These are phyloP conservation scores for Terebella lapidaria DNA, from an alignment of 2,888 invertebrate species.

Conservation along the genomic window DNA sequence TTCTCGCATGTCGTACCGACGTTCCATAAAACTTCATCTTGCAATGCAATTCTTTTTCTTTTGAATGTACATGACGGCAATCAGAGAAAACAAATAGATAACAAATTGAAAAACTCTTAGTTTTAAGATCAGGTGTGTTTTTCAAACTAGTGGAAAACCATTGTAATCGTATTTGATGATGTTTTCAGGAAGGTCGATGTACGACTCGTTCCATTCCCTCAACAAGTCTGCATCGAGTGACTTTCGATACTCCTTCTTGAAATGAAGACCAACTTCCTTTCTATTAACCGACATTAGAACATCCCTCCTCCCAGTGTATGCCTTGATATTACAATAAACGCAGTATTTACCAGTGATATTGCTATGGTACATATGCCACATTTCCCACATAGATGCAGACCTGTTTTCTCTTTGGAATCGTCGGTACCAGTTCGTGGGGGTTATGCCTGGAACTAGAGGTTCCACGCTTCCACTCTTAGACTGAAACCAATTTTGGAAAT, in stretches of 20 bases:
- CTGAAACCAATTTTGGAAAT: slow-evolving; percentile 23
- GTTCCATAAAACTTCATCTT: too few species aligned
- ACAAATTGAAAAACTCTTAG: too few species aligned
- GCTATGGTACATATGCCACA: slow-evolving; percentile 23
- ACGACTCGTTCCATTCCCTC: background rate
- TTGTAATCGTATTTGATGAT: background rate
- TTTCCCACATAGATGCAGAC: slow-evolving; percentile 21
- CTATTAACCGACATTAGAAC: slow-evolving; percentile 6
- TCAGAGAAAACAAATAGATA: too few species aligned
- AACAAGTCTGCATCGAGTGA: background rate
- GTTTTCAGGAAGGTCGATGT: background rate
- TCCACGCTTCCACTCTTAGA: slow-evolving; percentile 6
- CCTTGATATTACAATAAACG: slow-evolving; percentile 13
- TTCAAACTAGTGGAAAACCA: too few species aligned
- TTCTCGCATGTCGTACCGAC: too few species aligned
- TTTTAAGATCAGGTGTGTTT: too few species aligned
- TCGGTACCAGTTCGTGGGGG: slow-evolving; percentile 22
- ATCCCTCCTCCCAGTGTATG: background rate
- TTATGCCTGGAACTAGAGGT: slow-evolving; percentile 21
- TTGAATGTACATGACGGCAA: too few species aligned
- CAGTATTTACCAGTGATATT: slow-evolving; percentile 11
- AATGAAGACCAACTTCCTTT: slow-evolving; percentile 11
- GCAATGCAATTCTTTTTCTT: too few species aligned
- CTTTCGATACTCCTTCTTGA: background rate
- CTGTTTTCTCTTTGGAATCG: slow-evolving; percentile 1